A percentile compares a stretch with the other conserved stretches of the same genome.
phyloP scores from a whole-genome alignment of 1,140 invertebrate genomes.

The Meloidogyne chitwoodi region DNA sequence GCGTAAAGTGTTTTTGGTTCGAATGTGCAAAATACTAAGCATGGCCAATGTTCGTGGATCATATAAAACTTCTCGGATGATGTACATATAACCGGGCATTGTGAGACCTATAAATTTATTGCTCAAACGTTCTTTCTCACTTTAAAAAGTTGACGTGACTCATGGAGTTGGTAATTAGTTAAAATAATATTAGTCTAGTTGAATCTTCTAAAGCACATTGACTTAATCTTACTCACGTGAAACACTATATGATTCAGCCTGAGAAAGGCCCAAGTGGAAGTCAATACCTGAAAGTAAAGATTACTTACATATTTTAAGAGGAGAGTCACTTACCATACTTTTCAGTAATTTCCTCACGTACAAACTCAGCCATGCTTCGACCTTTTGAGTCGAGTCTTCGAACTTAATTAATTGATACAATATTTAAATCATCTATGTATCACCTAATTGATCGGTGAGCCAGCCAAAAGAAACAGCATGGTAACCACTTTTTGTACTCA shows the following conservation, averaged over 20 bases:
- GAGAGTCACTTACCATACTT: slow-evolving; percentile 57
- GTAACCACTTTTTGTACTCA: slow-evolving; percentile 57
- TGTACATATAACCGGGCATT: slow-evolving; percentile 32
- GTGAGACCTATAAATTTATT: slow-evolving; percentile 11
- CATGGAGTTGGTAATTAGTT: no score
- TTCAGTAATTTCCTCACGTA: slow-evolving; percentile 61
- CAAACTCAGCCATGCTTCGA: slow-evolving; percentile 59
- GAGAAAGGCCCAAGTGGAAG: slow-evolving; percentile 47
- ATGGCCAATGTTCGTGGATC: slow-evolving; percentile 52
- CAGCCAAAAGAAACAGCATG: slow-evolving; percentile 61
- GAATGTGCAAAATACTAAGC: slow-evolving; percentile 30
- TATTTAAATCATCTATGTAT: no score
- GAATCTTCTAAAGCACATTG: neutral
- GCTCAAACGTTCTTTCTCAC: no score
- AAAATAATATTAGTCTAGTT: no score
- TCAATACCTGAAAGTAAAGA: slow-evolving; percentile 42
- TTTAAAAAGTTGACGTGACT: no score
- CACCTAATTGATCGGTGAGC: slow-evolving; percentile 61
- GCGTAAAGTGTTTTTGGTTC: slow-evolving; percentile 26
- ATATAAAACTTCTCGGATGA: slow-evolving; percentile 44
- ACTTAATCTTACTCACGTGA: slow-evolving; percentile 23
- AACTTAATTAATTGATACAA: neutral
- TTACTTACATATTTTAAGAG: neutral
- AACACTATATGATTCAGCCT: slow-evolving; percentile 40
- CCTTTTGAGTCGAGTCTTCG: slow-evolving; percentile 58